These are phyloP conservation scores for Osmerus mordax DNA, from an alignment of 2,113 vertebrate genomes.

Conservation along the genomic window DNA sequence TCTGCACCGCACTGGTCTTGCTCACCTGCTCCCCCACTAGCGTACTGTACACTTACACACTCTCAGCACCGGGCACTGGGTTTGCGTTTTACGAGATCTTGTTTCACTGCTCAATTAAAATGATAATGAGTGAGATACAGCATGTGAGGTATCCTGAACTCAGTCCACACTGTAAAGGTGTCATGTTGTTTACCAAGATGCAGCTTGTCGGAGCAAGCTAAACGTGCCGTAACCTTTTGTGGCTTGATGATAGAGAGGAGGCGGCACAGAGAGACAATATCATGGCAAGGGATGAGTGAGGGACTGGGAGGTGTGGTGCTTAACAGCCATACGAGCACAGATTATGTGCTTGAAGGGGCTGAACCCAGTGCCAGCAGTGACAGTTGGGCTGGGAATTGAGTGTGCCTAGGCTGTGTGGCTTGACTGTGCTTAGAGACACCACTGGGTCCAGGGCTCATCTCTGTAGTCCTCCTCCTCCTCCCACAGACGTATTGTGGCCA, in stretches of 20 bases:
- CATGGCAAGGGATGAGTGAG: slow-evolving; percentile 59
- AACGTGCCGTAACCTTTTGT: slow-evolving; percentile 58
- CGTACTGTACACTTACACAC: slow-evolving; percentile 1
- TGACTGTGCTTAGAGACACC: slow-evolving; percentile 70
- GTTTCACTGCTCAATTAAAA: too few relatives aligned
- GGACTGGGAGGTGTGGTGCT: slow-evolving; percentile 58
- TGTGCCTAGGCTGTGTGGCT: slow-evolving; percentile 59
- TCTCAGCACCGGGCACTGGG: too few relatives aligned
- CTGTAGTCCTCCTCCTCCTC: slow-evolving; percentile 51
- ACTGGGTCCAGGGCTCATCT: slow-evolving; percentile 66
- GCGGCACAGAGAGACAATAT: slow-evolving; percentile 44
- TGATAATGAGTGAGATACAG: too few relatives aligned
- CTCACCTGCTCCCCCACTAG: slow-evolving; percentile 18
- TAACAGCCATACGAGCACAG: slow-evolving; percentile 73
- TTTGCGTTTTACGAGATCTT: too few relatives aligned
- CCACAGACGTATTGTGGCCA: slow-evolving; percentile 58
- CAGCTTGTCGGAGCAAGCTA: slow-evolving; percentile 53
- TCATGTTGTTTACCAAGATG: slow-evolving; percentile 56
- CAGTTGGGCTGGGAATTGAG: slow-evolving; percentile 81
- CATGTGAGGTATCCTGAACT: too few relatives aligned
- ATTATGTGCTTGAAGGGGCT: slow-evolving; percentile 77
- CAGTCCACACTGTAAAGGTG: slow-evolving; percentile 46
- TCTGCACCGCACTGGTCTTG: slow-evolving; percentile 28
- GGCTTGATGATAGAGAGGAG: slow-evolving; percentile 50
- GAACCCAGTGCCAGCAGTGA: slow-evolving; percentile 73